phyloP scores from a whole-genome alignment of 2,797 vertebrate genomes.

The Chloroceryle inda region DNA sequence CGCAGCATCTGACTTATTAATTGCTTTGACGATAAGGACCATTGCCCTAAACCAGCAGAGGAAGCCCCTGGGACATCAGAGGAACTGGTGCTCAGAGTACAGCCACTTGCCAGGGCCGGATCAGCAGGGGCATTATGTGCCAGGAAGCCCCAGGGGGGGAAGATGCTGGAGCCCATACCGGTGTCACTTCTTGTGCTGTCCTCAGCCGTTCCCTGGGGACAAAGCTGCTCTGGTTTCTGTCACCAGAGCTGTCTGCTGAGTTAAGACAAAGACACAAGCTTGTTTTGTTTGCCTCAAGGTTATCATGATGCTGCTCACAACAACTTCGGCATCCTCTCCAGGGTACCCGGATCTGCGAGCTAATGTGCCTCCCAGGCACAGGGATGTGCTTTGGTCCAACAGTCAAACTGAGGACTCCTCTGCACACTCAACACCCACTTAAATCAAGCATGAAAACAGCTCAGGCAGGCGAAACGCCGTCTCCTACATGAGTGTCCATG shows the following conservation, averaged over 20 bases:
- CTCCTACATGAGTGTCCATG: not conserved
- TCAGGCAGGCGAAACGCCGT: not conserved
- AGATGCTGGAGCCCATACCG: not conserved
- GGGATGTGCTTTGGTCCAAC: not conserved
- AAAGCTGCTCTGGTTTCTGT: not conserved
- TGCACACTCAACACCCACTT: not conserved
- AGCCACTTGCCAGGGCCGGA: fast-evolving
- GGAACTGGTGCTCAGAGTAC: not conserved
- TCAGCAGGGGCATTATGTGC: not conserved
- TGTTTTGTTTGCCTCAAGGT: not conserved
- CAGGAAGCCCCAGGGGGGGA: not conserved
- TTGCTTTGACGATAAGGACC: not conserved
- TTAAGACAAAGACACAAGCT: not conserved
- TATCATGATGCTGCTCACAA: not conserved
- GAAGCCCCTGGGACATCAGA: not conserved
- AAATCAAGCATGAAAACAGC: not conserved
- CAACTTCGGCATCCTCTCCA: not conserved
- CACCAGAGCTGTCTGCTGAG: not conserved
- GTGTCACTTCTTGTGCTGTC: not conserved
- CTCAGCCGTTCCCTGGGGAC: not conserved
- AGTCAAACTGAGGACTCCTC: not conserved
- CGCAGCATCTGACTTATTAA: not conserved
- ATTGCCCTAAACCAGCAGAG: not conserved
- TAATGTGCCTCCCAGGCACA: not conserved
- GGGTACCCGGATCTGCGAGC: fast-evolving